Evolutionary conservation across 2,113 vertebrate genomes (phyloP).

Genomic region (Cercocebus atys): DNA sequence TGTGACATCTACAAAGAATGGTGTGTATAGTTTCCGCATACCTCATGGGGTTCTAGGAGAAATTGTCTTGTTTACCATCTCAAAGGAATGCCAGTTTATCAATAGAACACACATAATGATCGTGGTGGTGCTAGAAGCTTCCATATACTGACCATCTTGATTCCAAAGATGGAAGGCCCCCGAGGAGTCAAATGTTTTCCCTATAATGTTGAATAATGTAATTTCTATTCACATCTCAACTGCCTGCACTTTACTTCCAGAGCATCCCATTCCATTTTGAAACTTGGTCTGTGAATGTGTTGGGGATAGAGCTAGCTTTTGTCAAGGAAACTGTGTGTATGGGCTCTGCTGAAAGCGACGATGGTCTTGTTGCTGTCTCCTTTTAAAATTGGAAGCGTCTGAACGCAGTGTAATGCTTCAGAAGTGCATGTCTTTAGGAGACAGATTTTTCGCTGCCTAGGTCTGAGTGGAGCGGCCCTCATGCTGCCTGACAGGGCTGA

Average conservation of each 20-base stretch:
- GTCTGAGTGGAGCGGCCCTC: accelerated
- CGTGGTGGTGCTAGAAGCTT: slow-evolving; percentile 41
- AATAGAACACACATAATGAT: slow-evolving; percentile 23
- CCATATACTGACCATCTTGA: background rate
- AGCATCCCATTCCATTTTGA: background rate
- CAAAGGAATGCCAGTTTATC: background rate
- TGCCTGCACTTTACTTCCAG: background rate
- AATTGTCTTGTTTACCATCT: slow-evolving; percentile 61
- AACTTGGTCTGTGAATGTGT: slow-evolving; percentile 5
- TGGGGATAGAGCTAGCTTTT: slow-evolving; percentile 25
- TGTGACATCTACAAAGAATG: slow-evolving; percentile 48
- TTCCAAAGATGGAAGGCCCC: background rate
- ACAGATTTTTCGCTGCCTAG: background rate
- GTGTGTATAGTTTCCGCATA: slow-evolving; percentile 50
- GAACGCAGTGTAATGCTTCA: background rate
- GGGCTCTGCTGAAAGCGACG: background rate
- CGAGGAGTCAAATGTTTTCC: background rate
- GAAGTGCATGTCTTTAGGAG: background rate
- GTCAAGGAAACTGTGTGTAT: background rate
- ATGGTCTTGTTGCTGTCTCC: background rate
- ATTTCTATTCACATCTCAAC: background rate
- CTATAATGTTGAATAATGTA: background rate
- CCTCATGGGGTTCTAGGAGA: slow-evolving; percentile 59
- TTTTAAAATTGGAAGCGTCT: background rate
- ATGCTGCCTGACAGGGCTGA: background rate